Evolutionary conservation across 2,888 invertebrate species (phyloP).

Genomic region (Orthosia gothica): DNA sequence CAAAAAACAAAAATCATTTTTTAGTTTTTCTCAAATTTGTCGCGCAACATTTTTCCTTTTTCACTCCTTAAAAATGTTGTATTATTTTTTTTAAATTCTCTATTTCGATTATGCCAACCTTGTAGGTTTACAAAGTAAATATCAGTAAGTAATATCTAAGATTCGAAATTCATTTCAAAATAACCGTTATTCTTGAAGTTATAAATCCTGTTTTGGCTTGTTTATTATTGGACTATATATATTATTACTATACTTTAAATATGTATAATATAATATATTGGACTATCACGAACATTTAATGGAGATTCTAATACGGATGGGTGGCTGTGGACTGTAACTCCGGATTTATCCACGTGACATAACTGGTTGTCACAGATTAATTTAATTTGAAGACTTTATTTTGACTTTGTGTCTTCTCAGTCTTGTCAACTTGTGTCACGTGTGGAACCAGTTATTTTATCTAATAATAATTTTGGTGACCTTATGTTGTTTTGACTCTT

Average conservation of each 20-base stretch:
- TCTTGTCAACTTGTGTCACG: not conserved
- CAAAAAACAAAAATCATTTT: too few relatives aligned
- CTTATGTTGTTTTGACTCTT: conserved; percentile 17
- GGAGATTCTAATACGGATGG: not conserved
- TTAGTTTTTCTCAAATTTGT: not conserved
- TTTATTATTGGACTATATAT: too few relatives aligned
- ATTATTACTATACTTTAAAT: too few relatives aligned
- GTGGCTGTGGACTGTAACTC: not conserved
- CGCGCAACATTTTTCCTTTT: too few relatives aligned
- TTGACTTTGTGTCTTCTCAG: not conserved
- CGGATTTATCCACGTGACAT: conserved; percentile 7
- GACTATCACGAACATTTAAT: not conserved
- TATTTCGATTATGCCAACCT: too few relatives aligned
- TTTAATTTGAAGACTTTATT: not conserved
- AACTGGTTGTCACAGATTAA: not conserved
- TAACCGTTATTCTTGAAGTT: too few relatives aligned
- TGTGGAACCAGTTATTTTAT: conserved; percentile 16
- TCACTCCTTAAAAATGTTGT: not conserved
- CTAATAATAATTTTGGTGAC: conserved; percentile 21
- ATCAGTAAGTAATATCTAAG: too few relatives aligned
- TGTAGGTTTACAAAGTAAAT: too few relatives aligned
- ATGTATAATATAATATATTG: too few relatives aligned
- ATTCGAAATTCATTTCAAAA: too few relatives aligned
- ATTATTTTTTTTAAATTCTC: too few relatives aligned
- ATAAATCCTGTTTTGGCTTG: too few relatives aligned